Evolutionary conservation across 2,888 invertebrate genomes (phyloP).

Genomic region (Drosophila maculinotata): DNA sequence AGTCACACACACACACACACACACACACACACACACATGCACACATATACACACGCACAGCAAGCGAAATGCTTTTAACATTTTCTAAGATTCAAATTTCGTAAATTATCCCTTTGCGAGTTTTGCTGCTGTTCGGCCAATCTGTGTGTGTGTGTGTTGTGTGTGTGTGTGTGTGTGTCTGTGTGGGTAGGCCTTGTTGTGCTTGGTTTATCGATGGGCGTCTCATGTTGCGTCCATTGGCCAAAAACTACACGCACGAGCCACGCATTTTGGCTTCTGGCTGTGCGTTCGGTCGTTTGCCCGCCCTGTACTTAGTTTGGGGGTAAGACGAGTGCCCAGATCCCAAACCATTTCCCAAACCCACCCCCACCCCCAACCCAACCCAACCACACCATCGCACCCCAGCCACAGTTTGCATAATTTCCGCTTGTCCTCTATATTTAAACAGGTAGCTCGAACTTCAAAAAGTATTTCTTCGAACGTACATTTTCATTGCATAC

Average conservation of each 20-base stretch:
- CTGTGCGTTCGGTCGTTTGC: slow-evolving; percentile 24
- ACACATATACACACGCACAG: slow-evolving; percentile 15
- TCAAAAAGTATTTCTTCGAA: slow-evolving; percentile 7
- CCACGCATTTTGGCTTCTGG: slow-evolving; percentile 27
- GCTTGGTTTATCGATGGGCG: slow-evolving; percentile 47
- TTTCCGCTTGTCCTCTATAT: slow-evolving; percentile 20
- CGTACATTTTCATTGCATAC: slow-evolving; percentile 28
- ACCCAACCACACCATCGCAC: too few species aligned
- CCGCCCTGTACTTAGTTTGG: slow-evolving; percentile 22
- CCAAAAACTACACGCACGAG: slow-evolving; percentile 47
- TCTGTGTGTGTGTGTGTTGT: slow-evolving; percentile 8
- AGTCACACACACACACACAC: slow-evolving; percentile 49
- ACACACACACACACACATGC: slow-evolving; percentile 13
- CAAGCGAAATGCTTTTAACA: slow-evolving; percentile 77
- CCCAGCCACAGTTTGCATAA: slow-evolving; percentile 16
- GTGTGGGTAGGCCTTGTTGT: slow-evolving; percentile 24
- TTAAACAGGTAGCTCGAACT: slow-evolving; percentile 34
- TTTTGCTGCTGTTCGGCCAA: slow-evolving; percentile 29
- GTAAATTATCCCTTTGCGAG: slow-evolving; percentile 82
- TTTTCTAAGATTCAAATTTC: slow-evolving; percentile 82
- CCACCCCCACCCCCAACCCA: neutral
- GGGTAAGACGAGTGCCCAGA: slow-evolving; percentile 14
- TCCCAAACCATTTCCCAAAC: neutral
- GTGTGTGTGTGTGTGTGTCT: slow-evolving; percentile 3
- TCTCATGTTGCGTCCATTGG: slow-evolving; percentile 58